Evolutionary conservation across 2,888 invertebrate species (phyloP).

Genomic region (Metallyticus violacea): DNA sequence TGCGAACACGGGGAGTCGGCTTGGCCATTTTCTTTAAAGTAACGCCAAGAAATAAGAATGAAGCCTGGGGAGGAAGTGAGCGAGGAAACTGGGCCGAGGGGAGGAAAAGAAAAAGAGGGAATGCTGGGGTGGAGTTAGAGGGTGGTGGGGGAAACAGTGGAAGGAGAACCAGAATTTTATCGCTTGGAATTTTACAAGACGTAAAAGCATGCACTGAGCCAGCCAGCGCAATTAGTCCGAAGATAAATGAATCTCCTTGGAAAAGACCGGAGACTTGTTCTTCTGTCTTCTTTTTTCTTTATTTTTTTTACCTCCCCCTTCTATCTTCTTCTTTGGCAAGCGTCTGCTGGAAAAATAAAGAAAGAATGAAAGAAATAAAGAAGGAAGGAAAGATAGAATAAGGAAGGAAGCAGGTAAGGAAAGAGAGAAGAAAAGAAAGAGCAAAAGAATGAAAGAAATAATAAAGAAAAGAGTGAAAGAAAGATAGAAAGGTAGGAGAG

Average conservation of each 20-base stretch:
- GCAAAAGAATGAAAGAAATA: too few relatives aligned
- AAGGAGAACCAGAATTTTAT: slow-evolving; percentile 20
- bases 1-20: background rate
- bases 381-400: too few relatives aligned
- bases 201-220: slow-evolving; percentile 28
- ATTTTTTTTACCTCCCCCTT: background rate
- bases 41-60: slow-evolving; percentile 23
- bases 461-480: too few relatives aligned
- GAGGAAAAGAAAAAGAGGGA: slow-evolving; percentile 20
- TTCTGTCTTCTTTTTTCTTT: background rate
- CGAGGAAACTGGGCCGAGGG: slow-evolving; percentile 2
- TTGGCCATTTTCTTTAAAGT: slow-evolving; percentile 22
- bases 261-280: slow-evolving; percentile 20
- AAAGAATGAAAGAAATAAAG: too few relatives aligned
- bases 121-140: background rate
- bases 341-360: background rate
- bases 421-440: too few relatives aligned
- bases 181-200: slow-evolving; percentile 29
- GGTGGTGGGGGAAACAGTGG: background rate
- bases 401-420: too few relatives aligned
- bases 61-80: background rate
- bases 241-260: slow-evolving; percentile 33
- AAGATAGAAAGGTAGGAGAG: too few relatives aligned
- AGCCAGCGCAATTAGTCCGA: slow-evolving; percentile 30
- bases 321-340: slow-evolving; percentile 16